A percentile compares a stretch with the other conserved stretches of the same genome.
phyloP scores from a whole-genome alignment of 2,888 invertebrate species.

The Leistus spinibarbis region DNA sequence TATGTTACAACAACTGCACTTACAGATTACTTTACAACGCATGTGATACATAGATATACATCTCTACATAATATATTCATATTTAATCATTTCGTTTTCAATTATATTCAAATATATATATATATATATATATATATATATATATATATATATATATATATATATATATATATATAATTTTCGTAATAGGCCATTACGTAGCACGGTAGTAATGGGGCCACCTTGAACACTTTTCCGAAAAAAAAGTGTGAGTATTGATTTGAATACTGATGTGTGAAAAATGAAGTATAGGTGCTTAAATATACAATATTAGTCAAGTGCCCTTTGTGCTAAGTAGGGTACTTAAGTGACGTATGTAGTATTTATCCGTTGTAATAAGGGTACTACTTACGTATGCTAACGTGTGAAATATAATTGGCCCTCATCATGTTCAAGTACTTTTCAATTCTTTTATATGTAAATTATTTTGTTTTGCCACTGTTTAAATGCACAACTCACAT shows the following conservation, averaged over 20 bases:
- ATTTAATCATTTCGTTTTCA: too few relatives aligned
- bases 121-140: too few relatives aligned
- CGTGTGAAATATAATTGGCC: constrained; percentile 38
- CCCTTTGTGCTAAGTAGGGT: constrained; percentile 27
- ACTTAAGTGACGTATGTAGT: constrained; percentile 33
- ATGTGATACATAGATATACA: neutral
- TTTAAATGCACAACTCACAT: neutral
- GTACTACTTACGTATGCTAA: constrained; percentile 31
- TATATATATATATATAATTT: too few relatives aligned
- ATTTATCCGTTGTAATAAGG: constrained; percentile 33
- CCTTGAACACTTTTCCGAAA: too few relatives aligned
- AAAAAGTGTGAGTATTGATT: neutral
- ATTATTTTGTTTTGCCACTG: constrained; percentile 17
- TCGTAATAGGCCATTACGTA: too few relatives aligned
- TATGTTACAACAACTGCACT: neutral
- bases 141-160: too few relatives aligned
- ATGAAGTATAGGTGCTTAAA: neutral
- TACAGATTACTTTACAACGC: neutral
- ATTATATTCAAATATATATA: too few relatives aligned
- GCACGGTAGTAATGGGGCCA: too few relatives aligned
- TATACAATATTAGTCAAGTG: constrained; percentile 32
- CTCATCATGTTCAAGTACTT: constrained; percentile 29
- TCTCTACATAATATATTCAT: too few relatives aligned
- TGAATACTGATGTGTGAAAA: neutral
- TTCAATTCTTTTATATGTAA: constrained; percentile 33